Evolutionary conservation across 2,888 invertebrate species (phyloP), one percentile per base, ranked within the genome.

Genomic region (Panzeria rudis): DNA sequence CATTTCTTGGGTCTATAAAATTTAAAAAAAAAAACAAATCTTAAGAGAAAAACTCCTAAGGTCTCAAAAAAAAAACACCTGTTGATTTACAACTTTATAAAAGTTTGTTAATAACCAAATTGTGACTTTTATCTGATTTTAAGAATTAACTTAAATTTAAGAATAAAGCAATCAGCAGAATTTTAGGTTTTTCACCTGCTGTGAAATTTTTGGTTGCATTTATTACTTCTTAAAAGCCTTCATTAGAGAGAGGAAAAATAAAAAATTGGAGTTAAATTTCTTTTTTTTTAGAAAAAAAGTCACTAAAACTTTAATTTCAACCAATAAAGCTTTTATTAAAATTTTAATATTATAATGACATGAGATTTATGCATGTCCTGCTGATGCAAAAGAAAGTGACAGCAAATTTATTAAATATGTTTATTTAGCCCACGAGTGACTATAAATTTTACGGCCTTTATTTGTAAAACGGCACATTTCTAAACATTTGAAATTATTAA

Each of bases 1-100:
- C 23, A 44, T 47, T 54, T 66, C 23, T 15, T 15, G 29, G 32
- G 23, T 23, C 38, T 13, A 59, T 59, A 68, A 68, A 68, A 47
- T 13, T 0, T 5, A 29, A 29, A 20, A 17, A 56, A 11, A 38
- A 13, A 38, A 38, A 38, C 3, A 29, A 20, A 44, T 59, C 23
- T 17, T 20, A 44, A 72, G 56, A 47, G 23, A 44, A 29, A 44
- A 44, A 29, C 23, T 38, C 9, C 20, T 15, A 23, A n/a, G 11
- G n/a, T 15, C 15, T 62, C 5, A 38, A 15, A 61, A 62, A 41
- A 17, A 20, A 17, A 50, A 44, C 81, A 81, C 84, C 81, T 84
- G 81, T 78, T 78, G 84, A 62, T 77, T 84, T 64, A 81, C 54
- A 68, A 77, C 68, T 82, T 71, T 56, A 76, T 76, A 76, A 76